Base-by-base conservation (phyloP, 2,888 invertebrate species). In the Stramonita haemastoma region DNA sequence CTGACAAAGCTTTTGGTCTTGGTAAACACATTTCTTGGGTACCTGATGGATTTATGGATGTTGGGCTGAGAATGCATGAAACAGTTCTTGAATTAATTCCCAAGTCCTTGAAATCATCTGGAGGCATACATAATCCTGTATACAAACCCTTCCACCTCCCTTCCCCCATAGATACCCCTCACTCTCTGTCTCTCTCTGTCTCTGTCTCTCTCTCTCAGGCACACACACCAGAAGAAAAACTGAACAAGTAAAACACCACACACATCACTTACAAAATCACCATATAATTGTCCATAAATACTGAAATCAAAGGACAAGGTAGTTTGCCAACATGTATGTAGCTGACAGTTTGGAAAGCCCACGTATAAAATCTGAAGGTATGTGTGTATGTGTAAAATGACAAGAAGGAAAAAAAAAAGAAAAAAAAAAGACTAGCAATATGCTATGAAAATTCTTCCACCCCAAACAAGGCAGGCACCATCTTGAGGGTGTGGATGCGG, bases 381-480 rank as follows among this genome's bases (percentile, higher is more conserved):
- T 46, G 46, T 46, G 8, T 46, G 46, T 46, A 46, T 46, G 46
- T 46, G 46, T 46, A 46, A 46, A 46, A 8, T 66, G 8, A 56
- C 34, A 34, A 84, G 46, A 29, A 84, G 1, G 17, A 8, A n/a
- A 84, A 13, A 66, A 17, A 2, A 17, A 34, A 8, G n/a, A 32
- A 15, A 11, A 79, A 34, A 56, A 6, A 4, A 5, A 46, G n/a
- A 79, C 32, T 57, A 11, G 19, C 29, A 29, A 36, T 56, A 6
- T 56, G 85, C 60, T 60, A 73, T 26, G 34, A 87, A 46, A 87
- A 87, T 8, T 87, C 73, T 22, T 34, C 87, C 36, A 95, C 94
- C 32, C 95, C 95, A 93, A 95, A 95, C 89, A 95, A 90, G 29
- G 95, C 95, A 6, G 95, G 95, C 13, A 95, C 95, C 94, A 95